A percentile compares a stretch with the other conserved stretches of the same genome.
These are phyloP conservation scores for Plectropomus leopardus DNA, from an alignment of 2,113 vertebrate species.

Conservation along the genomic window DNA sequence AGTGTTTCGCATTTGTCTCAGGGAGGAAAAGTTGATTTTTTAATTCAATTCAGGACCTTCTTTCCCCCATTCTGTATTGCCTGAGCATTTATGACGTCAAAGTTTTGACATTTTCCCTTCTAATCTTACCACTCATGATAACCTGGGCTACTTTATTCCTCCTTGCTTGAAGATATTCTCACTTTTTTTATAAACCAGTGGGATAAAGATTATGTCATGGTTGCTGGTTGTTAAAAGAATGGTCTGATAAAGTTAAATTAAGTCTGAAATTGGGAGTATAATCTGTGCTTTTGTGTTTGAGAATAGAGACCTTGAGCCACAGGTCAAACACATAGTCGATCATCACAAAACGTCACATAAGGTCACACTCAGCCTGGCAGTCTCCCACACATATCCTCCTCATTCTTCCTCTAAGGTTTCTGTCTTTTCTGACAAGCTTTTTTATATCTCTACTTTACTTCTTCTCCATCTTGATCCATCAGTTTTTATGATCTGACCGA, in stretches of 20 bases:
- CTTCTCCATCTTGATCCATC: neutral
- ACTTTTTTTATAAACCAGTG: constrained; percentile 2
- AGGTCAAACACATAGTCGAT: neutral
- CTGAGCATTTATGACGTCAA: constrained; percentile 20
- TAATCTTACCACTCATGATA: constrained; percentile 38
- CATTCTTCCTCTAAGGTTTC: neutral
- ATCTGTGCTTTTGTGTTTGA: neutral
- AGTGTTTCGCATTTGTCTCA: constrained; percentile 3
- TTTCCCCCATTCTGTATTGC: neutral
- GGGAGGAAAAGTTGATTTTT: constrained; percentile 21
- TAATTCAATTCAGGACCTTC: neutral
- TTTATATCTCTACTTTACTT: neutral
- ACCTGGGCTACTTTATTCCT: constrained; percentile 36
- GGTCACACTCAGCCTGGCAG: neutral
- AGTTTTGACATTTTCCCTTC: neutral
- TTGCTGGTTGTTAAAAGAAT: neutral
- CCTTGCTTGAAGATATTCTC: constrained; percentile 5
- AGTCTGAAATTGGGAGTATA: neutral
- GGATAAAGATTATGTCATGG: constrained; percentile 43
- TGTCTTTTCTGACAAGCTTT: neutral
- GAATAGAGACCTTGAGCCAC: neutral
- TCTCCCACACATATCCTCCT: neutral
- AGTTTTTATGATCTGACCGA: neutral
- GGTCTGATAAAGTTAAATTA: constrained; percentile 9
- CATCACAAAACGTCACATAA: neutral